phyloP scores from a whole-genome alignment of 2,888 invertebrate genomes.

The Drosophila imparisetae region DNA sequence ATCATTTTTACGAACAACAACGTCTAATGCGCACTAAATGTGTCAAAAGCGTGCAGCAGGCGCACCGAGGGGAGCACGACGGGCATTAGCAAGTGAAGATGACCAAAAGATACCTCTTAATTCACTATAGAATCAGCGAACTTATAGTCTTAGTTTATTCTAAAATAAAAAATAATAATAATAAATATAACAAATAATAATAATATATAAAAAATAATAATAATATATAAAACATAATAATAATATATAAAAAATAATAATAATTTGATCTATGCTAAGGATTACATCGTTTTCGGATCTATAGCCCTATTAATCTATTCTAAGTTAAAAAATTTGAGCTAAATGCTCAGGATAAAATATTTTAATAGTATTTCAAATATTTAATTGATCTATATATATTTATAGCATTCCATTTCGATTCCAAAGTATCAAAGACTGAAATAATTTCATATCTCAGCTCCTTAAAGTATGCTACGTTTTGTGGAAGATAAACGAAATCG shows the following conservation, averaged over 20 bases:
- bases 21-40: conserved; percentile 50
- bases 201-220: no score
- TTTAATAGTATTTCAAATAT: background rate
- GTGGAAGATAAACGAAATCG: background rate
- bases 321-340: background rate
- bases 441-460: background rate
- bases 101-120: conserved; percentile 20
- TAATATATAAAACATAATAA: no score
- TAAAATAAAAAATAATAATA: background rate
- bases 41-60: conserved; percentile 27
- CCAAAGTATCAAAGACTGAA: background rate
- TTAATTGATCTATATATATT: background rate
- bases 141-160: background rate
- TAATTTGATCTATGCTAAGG: background rate
- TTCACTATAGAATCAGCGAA: background rate
- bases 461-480: background rate
- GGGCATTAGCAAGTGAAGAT: background rate
- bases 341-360: background rate
- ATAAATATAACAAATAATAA: no score
- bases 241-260: no score
- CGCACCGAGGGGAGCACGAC: background rate
- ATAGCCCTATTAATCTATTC: background rate
- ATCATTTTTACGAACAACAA: conserved; percentile 51
- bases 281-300: background rate
- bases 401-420: background rate